phyloP scores from a whole-genome alignment of 1,140 invertebrate species.

The Lordiphosa mommai region DNA sequence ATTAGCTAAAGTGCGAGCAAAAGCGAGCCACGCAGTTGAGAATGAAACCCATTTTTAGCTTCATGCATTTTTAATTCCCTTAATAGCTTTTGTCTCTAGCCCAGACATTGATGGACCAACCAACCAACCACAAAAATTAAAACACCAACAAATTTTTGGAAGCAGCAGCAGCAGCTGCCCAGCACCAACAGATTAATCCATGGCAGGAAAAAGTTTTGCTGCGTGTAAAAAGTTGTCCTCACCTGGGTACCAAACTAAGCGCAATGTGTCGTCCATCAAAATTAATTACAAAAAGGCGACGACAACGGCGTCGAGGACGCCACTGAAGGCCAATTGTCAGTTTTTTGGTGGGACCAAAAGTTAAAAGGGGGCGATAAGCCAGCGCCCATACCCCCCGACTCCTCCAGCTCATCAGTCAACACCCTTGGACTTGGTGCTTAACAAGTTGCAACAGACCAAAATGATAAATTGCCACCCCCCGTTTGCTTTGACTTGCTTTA shows the following conservation, averaged over 20 bases:
- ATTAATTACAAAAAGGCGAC: constrained; percentile 70
- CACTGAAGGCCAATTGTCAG: constrained; percentile 61
- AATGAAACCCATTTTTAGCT: constrained; percentile 53
- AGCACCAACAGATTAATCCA: constrained; percentile 52
- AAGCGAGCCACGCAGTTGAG: constrained; percentile 28
- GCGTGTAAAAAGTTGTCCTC: constrained; percentile 43
- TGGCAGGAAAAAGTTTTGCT: constrained; percentile 39
- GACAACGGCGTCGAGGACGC: constrained; percentile 9
- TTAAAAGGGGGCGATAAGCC: constrained; percentile 63
- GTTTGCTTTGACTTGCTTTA: constrained; percentile 3
- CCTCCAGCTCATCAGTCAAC: constrained; percentile 47
- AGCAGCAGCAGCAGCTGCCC: constrained; percentile 38
- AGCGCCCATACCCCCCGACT: constrained; percentile 2
- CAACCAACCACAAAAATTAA: constrained; percentile 45
- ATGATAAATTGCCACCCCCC: constrained; percentile 59
- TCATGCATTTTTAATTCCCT: constrained; percentile 77
- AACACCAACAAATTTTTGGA: constrained; percentile 48
- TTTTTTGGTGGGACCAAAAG: constrained; percentile 51
- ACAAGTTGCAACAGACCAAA: constrained; percentile 37
- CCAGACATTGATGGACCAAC: constrained; percentile 74
- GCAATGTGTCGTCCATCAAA: constrained; percentile 77
- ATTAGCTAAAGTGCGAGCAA: constrained; percentile 60
- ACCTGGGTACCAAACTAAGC: constrained; percentile 57
- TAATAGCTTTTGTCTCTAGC: constrained; percentile 72
- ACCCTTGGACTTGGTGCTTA: constrained; percentile 9